phyloP scores from a whole-genome alignment of 2,797 vertebrate genomes.

The Rhynchonycteris naso region DNA sequence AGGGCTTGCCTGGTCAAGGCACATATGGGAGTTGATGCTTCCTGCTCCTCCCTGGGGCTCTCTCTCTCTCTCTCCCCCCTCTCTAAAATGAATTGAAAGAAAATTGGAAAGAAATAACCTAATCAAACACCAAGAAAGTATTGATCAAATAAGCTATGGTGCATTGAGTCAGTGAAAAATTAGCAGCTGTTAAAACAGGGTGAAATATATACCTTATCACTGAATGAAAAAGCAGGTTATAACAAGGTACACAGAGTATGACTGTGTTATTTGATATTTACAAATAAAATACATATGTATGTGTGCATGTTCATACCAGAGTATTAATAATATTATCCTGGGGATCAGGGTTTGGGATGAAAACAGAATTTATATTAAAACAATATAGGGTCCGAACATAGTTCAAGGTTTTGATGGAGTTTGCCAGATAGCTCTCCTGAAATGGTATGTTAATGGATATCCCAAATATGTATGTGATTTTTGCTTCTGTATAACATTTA shows the following conservation, averaged over 20 bases:
- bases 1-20: too few relatives aligned
- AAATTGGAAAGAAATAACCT: neutral
- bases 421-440: neutral
- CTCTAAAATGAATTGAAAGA: too few relatives aligned
- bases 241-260: neutral
- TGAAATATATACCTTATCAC: neutral
- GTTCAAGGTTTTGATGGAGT: neutral
- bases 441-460: neutral
- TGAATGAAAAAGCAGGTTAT: neutral
- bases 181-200: neutral
- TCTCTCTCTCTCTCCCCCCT: too few relatives aligned
- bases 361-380: conserved; percentile 15
- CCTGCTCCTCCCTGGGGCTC: too few relatives aligned
- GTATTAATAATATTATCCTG: neutral
- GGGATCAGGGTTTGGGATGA: neutral
- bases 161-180: neutral
- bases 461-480: neutral
- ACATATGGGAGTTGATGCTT: too few relatives aligned
- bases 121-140: neutral
- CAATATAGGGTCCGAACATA: neutral
- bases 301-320: neutral
- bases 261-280: neutral
- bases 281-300: neutral
- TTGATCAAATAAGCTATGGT: neutral
- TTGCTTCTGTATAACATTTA: neutral